Evolutionary conservation across 2,797 vertebrate species (phyloP).

Genomic region (Enteromius anoplus): DNA sequence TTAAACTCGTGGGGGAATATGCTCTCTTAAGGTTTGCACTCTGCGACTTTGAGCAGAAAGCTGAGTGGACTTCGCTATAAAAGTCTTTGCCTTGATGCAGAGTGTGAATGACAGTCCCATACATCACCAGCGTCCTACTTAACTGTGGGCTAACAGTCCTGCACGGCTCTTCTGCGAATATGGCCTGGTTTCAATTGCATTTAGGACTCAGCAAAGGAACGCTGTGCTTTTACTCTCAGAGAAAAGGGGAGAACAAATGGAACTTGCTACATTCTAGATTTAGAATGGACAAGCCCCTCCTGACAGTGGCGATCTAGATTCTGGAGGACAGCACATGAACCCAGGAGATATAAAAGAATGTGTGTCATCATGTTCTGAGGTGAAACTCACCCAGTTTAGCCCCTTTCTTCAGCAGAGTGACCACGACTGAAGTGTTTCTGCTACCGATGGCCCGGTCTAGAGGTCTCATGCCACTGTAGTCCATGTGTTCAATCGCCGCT

Average conservation of each 20-base stretch:
- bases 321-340: conserved; percentile 28
- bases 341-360: conserved; percentile 20
- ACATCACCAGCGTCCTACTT: conserved; percentile 55
- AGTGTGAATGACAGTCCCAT: conserved; percentile 39
- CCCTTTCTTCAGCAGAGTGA: conserved; percentile 91
- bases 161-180: conserved; percentile 33
- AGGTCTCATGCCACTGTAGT: conserved; percentile 87
- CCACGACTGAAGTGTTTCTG: conserved; percentile 90
- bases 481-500: conserved; percentile 88
- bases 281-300: conserved; percentile 46
- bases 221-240: conserved; percentile 20
- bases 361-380: conserved; percentile 50
- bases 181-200: conserved; percentile 56
- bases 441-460: conserved; percentile 90
- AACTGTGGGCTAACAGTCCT: conserved; percentile 44
- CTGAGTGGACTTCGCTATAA: conserved; percentile 34
- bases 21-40: conserved; percentile 22
- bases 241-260: conserved; percentile 34
- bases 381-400: conserved; percentile 85
- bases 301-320: conserved; percentile 53
- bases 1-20: conserved; percentile 27
- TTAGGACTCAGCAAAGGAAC: conserved; percentile 53
- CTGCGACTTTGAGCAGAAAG: conserved; percentile 27
- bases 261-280: conserved; percentile 49
- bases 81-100: conserved; percentile 25